These are phyloP conservation scores for Cosmopolites sordidus DNA, from an alignment of 2,888 invertebrate species.

Conservation along the genomic window DNA sequence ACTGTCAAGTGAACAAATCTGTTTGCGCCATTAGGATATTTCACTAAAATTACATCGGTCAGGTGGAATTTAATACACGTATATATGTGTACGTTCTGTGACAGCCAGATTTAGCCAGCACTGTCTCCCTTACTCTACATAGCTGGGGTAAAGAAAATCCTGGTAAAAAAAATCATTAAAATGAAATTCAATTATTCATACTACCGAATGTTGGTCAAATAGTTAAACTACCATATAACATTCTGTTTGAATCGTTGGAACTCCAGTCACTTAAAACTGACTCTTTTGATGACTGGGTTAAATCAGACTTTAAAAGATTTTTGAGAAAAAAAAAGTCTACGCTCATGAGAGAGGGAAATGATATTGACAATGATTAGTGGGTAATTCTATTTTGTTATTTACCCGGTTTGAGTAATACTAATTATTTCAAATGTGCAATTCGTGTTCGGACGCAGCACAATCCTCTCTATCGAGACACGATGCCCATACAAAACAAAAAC, in stretches of 20 bases:
- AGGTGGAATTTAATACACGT: conserved; percentile 44
- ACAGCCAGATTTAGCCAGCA: conserved; percentile 14
- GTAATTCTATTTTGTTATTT: conserved; percentile 22
- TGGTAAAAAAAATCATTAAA: no score
- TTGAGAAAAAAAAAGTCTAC: no score
- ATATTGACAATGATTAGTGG: conserved; percentile 26
- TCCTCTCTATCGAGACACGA: conserved; percentile 3
- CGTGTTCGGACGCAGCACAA: background rate
- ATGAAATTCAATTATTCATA: no score
- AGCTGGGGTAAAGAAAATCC: no score
- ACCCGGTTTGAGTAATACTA: conserved; percentile 8
- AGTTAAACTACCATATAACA: no score
- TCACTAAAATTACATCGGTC: conserved; percentile 47
- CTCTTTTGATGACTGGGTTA: no score
- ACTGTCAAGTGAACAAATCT: conserved; percentile 47
- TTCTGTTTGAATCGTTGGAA: no score
- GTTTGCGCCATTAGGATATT: conserved; percentile 47
- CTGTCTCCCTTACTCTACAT: background rate
- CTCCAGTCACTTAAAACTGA: no score
- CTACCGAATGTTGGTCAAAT: no score
- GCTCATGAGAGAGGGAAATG: background rate
- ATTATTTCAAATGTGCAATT: conserved; percentile 8
- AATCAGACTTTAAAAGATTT: no score
- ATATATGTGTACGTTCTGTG: conserved; percentile 12
- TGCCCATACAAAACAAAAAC: conserved; percentile 13